Evolutionary conservation across 2,888 invertebrate species (phyloP), one percentile per base, ranked within the genome.

Genomic region (Eurytoma adleriae): DNA sequence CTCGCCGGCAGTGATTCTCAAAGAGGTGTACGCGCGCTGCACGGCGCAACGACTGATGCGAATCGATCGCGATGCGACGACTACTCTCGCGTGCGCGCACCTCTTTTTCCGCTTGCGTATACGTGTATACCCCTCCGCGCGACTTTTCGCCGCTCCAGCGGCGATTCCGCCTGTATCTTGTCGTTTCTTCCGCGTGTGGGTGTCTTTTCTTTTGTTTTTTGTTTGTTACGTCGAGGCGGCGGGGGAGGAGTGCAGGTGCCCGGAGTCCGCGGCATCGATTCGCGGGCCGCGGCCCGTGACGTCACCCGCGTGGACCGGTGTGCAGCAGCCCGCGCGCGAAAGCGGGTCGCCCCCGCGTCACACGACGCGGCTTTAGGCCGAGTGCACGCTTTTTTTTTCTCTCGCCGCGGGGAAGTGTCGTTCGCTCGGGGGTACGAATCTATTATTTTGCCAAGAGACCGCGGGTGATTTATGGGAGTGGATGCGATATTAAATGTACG

Each of bases 11-110:
- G 77, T 66, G 77, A 70, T 78, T 78, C 77, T 71, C 71, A 78
- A 71, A 78, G 30, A n/a, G 59, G 24, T 52, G 75, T 12, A 14
- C 24, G 14, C 57, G 68, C 48, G 52, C 61, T 72, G 78, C 78
- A 67, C 72, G 78, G 71, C 78, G 76, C 76, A 59, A 57, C 62
- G 18, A 70, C 74, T 76, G 79, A 40, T 40, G 40, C 40, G 40
- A 75, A 80, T 80, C 71, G 79, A 80, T 80, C 75, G 75, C 20
- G 75, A 75, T 80, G 79, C 75, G 79, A 76, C 70, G 79, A 56
- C 20, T 40, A 52, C 18, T 64, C 27, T 40, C 64, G 27, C 62
- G 16, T 16, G 27, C 40, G 3, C 62, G 40, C 40, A n/a, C 16
- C 30, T 62, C 16, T 40, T 0, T 40, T 64, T 40, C n/a, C 64